phyloP scores from a whole-genome alignment of 2,888 invertebrate species.

The Clostera curtula region DNA sequence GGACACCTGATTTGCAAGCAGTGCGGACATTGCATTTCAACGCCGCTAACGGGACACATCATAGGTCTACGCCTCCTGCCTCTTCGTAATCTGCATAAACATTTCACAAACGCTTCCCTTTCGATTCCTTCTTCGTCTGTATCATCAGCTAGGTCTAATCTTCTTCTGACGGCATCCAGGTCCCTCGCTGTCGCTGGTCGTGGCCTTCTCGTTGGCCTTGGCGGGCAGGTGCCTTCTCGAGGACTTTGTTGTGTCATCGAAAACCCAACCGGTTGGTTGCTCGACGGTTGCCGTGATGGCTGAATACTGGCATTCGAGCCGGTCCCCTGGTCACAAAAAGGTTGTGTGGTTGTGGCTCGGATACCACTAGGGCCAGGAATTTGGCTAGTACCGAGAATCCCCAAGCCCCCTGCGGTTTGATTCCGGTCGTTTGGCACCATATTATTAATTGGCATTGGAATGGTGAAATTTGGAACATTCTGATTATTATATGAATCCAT shows the following conservation, averaged over 20 bases:
- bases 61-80: conserved; percentile 10
- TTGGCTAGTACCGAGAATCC: conserved; percentile 9
- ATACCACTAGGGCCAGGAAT: conserved; percentile 8
- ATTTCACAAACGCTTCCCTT: conserved; percentile 12
- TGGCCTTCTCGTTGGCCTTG: neutral
- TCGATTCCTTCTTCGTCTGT: conserved; percentile 21
- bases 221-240: neutral
- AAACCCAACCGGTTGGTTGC: no score
- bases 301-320: no score
- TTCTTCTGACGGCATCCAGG: conserved; percentile 12
- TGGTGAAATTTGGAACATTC: no score
- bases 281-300: no score
- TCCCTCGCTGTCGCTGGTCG: conserved; percentile 7
- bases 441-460: no score
- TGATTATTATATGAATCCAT: conserved; percentile 42
- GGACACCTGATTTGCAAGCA: conserved; percentile 17
- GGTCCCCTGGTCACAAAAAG: no score
- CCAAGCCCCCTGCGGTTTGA: neutral
- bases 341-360: neutral
- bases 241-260: no score
- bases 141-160: conserved; percentile 20
- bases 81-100: conserved; percentile 24
- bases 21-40: conserved; percentile 13
- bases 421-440: no score
- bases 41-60: conserved; percentile 11